Evolutionary conservation across 1,140 invertebrate species (phyloP), one percentile per base, ranked within the genome.

Genomic region (Zaprionus ornatus): DNA sequence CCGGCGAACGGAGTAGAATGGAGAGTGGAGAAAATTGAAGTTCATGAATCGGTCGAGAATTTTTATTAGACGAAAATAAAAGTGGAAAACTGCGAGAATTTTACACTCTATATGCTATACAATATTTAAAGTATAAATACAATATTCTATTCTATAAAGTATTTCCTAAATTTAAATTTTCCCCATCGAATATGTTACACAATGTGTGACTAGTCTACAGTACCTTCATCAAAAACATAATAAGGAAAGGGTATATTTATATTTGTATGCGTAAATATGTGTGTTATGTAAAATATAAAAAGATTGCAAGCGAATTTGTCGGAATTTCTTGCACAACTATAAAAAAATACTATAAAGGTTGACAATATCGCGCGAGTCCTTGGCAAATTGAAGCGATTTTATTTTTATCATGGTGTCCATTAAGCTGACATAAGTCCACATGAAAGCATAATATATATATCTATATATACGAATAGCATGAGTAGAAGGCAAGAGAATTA

Each of bases 271-370:
- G 15, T 48, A 5, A 29, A 63, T n/a, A 40, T 72, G 70, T 54
- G 15, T 27, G 56, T 67, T 74, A 56, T 62, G 37, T 69, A 21
- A 57, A 21, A 40, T 37, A 40, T 64, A 56, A 69, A 69, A 63
- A 63, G 40, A 59, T 54, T 64, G 65, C 52, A 50, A 29, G 72
- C 50, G 57, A 50, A 69, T 57, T 70, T 74, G 65, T 45, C 32
- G 48, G 17, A n/a, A 40, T 65, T 72, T 65, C 54, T 17, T 42
- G 27, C 7, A 37, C 17, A 54, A 45, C 19, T 25, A 25, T 66
- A 65, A 52, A 65, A 65, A 54, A 4, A 12, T 52, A 13, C 63
- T 12, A 57, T 61, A 66, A 77, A 77, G 69, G 67, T 71, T 71
- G 73, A 59, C 57, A 74, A 17, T 61, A 68, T 19, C 54, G 37